Evolutionary conservation across 1,140 invertebrate species (phyloP).

Genomic region (Seison nebaliae): DNA sequence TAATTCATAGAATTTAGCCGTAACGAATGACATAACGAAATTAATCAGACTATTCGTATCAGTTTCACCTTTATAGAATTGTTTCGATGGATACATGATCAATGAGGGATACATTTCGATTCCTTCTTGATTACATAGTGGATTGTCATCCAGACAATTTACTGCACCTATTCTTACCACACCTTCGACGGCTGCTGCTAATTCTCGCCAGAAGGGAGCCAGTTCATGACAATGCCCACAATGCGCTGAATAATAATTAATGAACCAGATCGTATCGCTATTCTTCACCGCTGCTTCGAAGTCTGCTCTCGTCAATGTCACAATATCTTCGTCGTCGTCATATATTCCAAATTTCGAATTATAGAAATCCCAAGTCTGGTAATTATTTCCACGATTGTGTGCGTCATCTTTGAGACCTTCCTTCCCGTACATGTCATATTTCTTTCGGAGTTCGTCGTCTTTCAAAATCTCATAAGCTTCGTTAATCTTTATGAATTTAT

Average conservation of each 20-base stretch:
- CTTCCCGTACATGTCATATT: constrained; percentile 52
- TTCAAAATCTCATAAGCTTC: constrained; percentile 56
- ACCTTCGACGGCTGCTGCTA: constrained; percentile 43
- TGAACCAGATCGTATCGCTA: constrained; percentile 12
- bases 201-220: constrained; percentile 44
- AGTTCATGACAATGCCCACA: constrained; percentile 47
- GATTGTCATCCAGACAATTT: constrained; percentile 49
- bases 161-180: constrained; percentile 46
- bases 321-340: constrained; percentile 52
- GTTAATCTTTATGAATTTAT: constrained; percentile 46
- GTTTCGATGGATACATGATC: constrained; percentile 32
- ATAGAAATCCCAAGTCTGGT: constrained; percentile 54
- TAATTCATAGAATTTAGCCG: constrained; percentile 19
- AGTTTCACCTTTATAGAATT: constrained; percentile 27
- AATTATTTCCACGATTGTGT: constrained; percentile 30
- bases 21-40: constrained; percentile 24
- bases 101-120: constrained; percentile 44
- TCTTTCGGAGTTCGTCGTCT: constrained; percentile 46
- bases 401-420: constrained; percentile 36
- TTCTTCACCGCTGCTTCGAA: constrained; percentile 31
- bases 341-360: constrained; percentile 57
- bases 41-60: constrained; percentile 22
- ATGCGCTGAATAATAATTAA: constrained; percentile 13
- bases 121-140: constrained; percentile 38
- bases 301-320: constrained; percentile 42